phyloP scores from a whole-genome alignment of 2,888 invertebrate genomes.

The Steinernema scapterisci region DNA sequence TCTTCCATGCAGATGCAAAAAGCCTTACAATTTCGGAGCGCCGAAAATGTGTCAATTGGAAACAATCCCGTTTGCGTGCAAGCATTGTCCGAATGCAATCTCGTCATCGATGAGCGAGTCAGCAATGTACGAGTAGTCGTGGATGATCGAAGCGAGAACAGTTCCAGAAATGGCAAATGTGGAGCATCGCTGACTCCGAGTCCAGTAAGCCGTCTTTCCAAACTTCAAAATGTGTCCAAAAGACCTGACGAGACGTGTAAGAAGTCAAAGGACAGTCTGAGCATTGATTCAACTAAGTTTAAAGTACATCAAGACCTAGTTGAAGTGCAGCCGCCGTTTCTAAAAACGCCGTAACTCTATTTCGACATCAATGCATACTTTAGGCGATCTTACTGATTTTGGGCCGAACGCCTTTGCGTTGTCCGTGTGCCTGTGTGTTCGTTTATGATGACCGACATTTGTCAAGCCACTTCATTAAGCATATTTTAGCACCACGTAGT shows the following conservation, averaged over 20 bases:
- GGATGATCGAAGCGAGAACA: not conserved
- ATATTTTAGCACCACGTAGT: not conserved
- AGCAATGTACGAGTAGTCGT: not conserved
- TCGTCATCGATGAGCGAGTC: not conserved
- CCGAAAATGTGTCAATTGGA: constrained; percentile 18
- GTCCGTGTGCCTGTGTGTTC: no score
- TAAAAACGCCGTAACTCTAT: no score
- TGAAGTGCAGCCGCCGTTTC: no score
- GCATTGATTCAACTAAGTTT: no score
- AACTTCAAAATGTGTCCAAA: no score
- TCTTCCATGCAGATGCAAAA: constrained; percentile 7
- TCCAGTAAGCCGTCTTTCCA: not conserved
- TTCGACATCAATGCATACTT: no score
- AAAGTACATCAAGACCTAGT: no score
- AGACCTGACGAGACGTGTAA: no score
- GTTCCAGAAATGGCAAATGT: not conserved
- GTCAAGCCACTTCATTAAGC: not conserved
- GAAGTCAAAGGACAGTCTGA: no score
- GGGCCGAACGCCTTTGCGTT: no score
- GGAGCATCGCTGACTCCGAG: constrained; percentile 2
- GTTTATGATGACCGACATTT: not conserved
- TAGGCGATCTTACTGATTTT: no score
- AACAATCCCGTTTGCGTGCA: not conserved
- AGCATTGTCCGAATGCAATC: constrained; percentile 8
- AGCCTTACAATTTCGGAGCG: constrained; percentile 1